Evolutionary conservation across 2,888 invertebrate genomes (phyloP), one percentile per base, ranked within the genome.

Genomic region (Volucella zonaria): DNA sequence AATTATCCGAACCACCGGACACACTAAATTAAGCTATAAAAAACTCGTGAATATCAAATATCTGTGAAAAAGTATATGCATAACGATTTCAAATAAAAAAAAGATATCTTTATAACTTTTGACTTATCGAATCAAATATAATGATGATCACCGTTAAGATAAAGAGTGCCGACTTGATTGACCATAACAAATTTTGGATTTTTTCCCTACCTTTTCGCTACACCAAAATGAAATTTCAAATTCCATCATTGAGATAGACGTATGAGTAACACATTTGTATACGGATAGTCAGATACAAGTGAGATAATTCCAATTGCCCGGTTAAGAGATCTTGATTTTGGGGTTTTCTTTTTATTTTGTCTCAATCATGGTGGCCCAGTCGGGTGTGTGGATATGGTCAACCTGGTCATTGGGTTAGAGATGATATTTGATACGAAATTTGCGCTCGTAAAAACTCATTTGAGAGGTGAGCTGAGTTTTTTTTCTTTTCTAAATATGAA

Each of bases 381-480:
- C 38, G 49, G 54, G 6, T 11, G 51, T 31, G 45, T 38, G 51
- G 23, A 15, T 31, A 74, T 80, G 67, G 56, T 74, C 62, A 75
- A 71, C 59, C 31, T 61, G 71, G 70, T 81, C 75, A 62, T 77
- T 75, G 31, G 67, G 59, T 78, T 77, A 42, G 58, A 78, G 80
- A 75, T 70, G 79, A 61, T 68, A 75, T 80, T 80, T 75, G 75
- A 80, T 80, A 80, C 49, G 51, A 59, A 51, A 64, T 64, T 64
- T 70, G 56, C 75, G 49, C 18, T 42, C 51, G 61, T 76, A 59
- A 61, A 66, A 77, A 61, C 23, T 23, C 23, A 23, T 23, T 3
- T 23, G 23, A 23, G 23, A 23, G 23, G 23, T 23, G 23, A 31
- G 31, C 31, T 31, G 31, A 0, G 31, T 0, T 31, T 31, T 31